A percentile compares a stretch with the other conserved stretches of the same genome.
These are phyloP conservation scores for Athalia cordata DNA, from an alignment of 2,888 invertebrate species.

Conservation along the genomic window DNA sequence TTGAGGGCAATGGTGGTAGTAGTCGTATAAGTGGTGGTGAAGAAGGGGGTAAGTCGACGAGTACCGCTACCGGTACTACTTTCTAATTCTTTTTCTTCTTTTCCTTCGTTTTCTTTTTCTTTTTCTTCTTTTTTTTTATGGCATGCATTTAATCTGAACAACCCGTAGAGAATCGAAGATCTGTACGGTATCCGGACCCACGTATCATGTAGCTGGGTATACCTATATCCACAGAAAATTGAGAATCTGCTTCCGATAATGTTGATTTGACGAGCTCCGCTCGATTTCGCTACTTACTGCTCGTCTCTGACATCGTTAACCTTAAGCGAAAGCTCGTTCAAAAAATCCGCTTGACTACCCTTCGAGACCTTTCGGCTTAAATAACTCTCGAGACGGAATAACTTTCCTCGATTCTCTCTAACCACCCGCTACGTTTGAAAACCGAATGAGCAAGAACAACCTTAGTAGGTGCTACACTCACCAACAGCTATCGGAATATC, in stretches of 20 bases:
- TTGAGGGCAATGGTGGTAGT: no score
- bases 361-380: neutral
- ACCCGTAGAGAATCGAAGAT: conserved; percentile 20
- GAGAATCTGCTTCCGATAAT: conserved; percentile 18
- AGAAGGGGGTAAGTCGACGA: neutral
- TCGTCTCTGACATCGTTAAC: conserved; percentile 39
- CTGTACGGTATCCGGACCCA: no score
- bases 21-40: no score
- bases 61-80: neutral
- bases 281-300: conserved; percentile 33
- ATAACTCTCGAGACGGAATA: conserved; percentile 34
- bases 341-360: neutral
- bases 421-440: neutral
- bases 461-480: no score
- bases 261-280: conserved; percentile 41
- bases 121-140: neutral
- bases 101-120: neutral
- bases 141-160: conserved; percentile 10
- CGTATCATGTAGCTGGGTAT: no score
- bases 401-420: neutral
- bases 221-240: neutral
- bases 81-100: neutral
- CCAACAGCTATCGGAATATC: neutral
- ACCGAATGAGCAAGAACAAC: no score
- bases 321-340: conserved; percentile 20